phyloP scores from a whole-genome alignment of 2,888 invertebrate genomes.

The Oscheius sp. region DNA sequence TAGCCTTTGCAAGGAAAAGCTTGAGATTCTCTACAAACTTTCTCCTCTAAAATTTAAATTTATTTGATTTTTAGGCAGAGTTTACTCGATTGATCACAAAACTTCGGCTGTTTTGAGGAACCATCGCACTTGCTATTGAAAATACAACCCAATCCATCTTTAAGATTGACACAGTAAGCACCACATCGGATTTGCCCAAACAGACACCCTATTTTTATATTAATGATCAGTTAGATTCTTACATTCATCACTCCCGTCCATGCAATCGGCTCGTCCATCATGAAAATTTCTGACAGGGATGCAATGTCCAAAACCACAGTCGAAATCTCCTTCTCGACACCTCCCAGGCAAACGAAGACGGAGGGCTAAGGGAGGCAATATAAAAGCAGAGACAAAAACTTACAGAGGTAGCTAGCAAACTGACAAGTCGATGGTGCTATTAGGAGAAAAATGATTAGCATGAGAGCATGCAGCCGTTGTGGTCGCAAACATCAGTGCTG shows the following conservation, averaged over 20 bases:
- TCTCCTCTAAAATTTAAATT: constrained; percentile 64
- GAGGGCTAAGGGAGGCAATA: constrained; percentile 48
- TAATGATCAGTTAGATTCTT: no score
- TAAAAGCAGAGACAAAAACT: background rate
- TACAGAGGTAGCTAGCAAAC: constrained; percentile 28
- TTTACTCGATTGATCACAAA: constrained; percentile 51
- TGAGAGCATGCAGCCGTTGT: constrained; percentile 27
- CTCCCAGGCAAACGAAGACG: constrained; percentile 63
- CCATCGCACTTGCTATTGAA: constrained; percentile 61
- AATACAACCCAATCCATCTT: constrained; percentile 60
- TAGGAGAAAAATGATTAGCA: constrained; percentile 28
- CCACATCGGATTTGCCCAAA: constrained; percentile 67
- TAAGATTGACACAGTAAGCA: constrained; percentile 61
- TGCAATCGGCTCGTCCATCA: constrained; percentile 65
- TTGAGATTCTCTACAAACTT: constrained; percentile 57
- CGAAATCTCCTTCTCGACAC: constrained; percentile 62
- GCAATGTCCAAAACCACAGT: constrained; percentile 64
- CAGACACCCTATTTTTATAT: constrained; percentile 68
- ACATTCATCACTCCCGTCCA: constrained; percentile 69
- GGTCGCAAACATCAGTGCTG: constrained; percentile 25
- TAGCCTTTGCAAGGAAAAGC: constrained; percentile 67
- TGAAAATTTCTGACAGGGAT: constrained; percentile 62
- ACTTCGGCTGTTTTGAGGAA: constrained; percentile 44
- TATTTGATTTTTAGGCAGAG: no score
- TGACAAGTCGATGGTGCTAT: constrained; percentile 22